These are phyloP conservation scores for Balanococcus diminutus DNA, from an alignment of 2,888 invertebrate species.

Conservation along the genomic window DNA sequence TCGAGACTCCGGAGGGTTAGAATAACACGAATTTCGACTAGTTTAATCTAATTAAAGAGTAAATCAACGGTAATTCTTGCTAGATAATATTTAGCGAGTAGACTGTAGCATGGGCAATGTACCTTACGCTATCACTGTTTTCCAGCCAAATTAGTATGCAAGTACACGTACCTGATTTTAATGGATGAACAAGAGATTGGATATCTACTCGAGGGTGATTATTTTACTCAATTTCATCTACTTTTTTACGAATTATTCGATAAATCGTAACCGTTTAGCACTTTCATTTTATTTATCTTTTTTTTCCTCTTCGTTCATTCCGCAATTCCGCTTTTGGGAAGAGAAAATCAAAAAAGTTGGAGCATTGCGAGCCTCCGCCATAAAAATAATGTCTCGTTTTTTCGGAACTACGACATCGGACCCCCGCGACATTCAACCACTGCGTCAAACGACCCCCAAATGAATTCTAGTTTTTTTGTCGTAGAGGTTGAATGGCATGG, in stretches of 20 bases:
- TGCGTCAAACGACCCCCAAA: too few species aligned
- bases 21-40: neutral
- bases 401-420: too few species aligned
- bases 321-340: neutral
- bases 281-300: slow-evolving; percentile 38
- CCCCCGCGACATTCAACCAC: too few species aligned
- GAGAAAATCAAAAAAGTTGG: neutral
- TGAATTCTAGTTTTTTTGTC: too few species aligned
- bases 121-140: neutral
- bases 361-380: neutral
- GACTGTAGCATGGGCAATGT: neutral
- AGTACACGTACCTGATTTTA: neutral
- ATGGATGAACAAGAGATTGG: neutral
- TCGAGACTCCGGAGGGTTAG: neutral
- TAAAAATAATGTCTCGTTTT: neutral
- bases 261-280: neutral
- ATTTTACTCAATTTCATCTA: neutral
- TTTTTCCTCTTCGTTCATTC: neutral
- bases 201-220: neutral
- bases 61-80: neutral
- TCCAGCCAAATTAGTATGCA: neutral
- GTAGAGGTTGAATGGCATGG: too few species aligned
- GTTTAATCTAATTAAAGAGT: neutral
- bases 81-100: neutral
- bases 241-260: neutral